Percentiles rank a stretch among this genome's conserved stretches.
Evolutionary conservation across 1,140 invertebrate species (phyloP).

Genomic region (Centruroides vittatus): DNA sequence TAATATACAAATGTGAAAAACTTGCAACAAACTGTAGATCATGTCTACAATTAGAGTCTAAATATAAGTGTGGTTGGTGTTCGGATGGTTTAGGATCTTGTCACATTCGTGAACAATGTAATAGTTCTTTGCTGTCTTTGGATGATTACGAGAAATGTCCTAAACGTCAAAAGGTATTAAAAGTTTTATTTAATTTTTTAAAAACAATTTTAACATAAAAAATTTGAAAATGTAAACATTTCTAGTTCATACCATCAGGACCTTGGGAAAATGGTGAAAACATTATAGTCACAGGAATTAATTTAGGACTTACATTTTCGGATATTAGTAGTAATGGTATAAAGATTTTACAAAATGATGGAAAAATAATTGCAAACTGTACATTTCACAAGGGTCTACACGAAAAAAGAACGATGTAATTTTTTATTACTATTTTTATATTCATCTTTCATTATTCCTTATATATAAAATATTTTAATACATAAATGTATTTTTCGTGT

Average conservation of each 20-base stretch:
- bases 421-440: not conserved
- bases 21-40: slow-evolving; percentile 94
- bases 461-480: not conserved
- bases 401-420: slow-evolving; percentile 47
- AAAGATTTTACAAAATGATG: slow-evolving; percentile 38
- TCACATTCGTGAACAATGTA: slow-evolving; percentile 80
- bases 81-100: slow-evolving; percentile 59
- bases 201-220: too few species aligned
- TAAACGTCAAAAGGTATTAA: slow-evolving; percentile 52
- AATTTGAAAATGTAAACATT: slow-evolving; percentile 15
- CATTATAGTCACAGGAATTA: slow-evolving; percentile 87
- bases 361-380: slow-evolving; percentile 17
- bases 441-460: not conserved
- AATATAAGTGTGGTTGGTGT: slow-evolving; percentile 90
- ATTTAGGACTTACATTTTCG: slow-evolving; percentile 82
- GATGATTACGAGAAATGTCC: slow-evolving; percentile 81
- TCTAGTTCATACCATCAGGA: slow-evolving; percentile 40
- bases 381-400: slow-evolving; percentile 57
- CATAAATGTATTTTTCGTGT: too few species aligned
- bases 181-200: too few species aligned
- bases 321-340: slow-evolving; percentile 77
- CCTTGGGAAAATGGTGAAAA: slow-evolving; percentile 68
- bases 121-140: slow-evolving; percentile 44
- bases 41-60: slow-evolving; percentile 74
- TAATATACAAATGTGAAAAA: slow-evolving; percentile 78